Percentiles rank a stretch among this genome's conserved stretches.
phyloP scores from a whole-genome alignment of 2,113 vertebrate species.

The Falcunculus frontatus region DNA sequence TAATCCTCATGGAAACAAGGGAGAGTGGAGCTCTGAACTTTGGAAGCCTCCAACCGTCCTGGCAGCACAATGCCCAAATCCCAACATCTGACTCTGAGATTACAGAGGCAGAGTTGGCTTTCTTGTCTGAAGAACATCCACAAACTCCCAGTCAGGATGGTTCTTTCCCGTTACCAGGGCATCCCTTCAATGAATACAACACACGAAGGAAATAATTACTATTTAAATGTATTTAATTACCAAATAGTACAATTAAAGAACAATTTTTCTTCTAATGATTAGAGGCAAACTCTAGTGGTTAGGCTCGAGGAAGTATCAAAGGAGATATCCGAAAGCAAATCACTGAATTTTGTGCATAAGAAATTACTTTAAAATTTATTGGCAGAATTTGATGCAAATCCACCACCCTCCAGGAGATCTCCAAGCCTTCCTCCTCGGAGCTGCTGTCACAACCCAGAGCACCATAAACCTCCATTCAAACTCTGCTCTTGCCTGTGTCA shows the following conservation, averaged over 20 bases:
- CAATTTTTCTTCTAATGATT: neutral
- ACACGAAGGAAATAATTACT: neutral
- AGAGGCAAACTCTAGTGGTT: neutral
- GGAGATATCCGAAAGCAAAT: neutral
- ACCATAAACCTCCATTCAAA: accelerated
- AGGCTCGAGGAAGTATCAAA: neutral
- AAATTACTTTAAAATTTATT: neutral
- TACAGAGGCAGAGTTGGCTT: neutral
- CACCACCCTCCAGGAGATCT: neutral
- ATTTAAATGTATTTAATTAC: neutral
- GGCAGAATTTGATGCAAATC: neutral
- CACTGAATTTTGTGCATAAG: neutral
- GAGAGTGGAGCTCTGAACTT: neutral
- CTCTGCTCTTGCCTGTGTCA: neutral
- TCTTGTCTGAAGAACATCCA: neutral
- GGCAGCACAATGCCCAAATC: neutral
- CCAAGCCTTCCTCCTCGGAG: neutral
- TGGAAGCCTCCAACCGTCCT: neutral
- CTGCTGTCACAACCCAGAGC: neutral
- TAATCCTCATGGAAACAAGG: neutral
- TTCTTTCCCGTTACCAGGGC: neutral
- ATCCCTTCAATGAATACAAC: neutral
- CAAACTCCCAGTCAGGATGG: neutral
- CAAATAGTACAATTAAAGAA: neutral
- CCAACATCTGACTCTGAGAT: neutral